Percentiles rank a stretch among this genome's conserved stretches.
phyloP scores from a whole-genome alignment of 2,797 vertebrate genomes.

The Natrix natrix region DNA sequence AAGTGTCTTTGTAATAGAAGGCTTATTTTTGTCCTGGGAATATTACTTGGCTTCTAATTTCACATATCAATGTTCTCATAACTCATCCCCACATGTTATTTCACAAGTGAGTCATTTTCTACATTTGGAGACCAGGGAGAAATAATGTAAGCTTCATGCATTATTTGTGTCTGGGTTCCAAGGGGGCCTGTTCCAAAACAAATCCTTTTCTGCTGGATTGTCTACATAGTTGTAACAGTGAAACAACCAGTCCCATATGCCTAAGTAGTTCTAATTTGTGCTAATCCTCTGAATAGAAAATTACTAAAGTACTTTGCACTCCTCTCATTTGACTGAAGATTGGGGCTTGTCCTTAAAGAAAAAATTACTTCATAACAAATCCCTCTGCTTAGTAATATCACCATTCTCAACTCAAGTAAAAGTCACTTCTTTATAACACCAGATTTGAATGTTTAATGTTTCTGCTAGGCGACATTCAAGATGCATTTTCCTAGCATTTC shows the following conservation, averaged over 20 bases:
- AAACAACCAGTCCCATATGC: not conserved
- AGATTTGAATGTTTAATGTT: not conserved
- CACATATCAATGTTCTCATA: not conserved
- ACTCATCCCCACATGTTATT: not conserved
- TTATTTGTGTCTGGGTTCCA: not conserved
- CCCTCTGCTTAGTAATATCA: not conserved
- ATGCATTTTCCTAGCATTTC: conserved; percentile 25
- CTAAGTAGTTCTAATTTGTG: not conserved
- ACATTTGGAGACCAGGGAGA: not conserved
- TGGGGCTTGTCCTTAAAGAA: not conserved
- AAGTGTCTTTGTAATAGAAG: not conserved
- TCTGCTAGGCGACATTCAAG: not conserved
- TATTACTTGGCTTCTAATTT: not conserved
- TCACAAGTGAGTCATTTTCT: not conserved
- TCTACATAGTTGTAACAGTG: not conserved
- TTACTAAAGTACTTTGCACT: not conserved
- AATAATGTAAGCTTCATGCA: not conserved
- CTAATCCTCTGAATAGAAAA: not conserved
- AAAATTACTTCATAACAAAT: not conserved
- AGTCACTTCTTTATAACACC: not conserved
- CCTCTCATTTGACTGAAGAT: not conserved
- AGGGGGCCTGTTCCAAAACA: not conserved
- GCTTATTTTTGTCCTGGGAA: not conserved
- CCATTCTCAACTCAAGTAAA: not conserved
- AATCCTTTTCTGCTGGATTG: not conserved